These are phyloP conservation scores for Carassius carassius DNA, from an alignment of 2,113 vertebrate genomes.

Conservation along the genomic window DNA sequence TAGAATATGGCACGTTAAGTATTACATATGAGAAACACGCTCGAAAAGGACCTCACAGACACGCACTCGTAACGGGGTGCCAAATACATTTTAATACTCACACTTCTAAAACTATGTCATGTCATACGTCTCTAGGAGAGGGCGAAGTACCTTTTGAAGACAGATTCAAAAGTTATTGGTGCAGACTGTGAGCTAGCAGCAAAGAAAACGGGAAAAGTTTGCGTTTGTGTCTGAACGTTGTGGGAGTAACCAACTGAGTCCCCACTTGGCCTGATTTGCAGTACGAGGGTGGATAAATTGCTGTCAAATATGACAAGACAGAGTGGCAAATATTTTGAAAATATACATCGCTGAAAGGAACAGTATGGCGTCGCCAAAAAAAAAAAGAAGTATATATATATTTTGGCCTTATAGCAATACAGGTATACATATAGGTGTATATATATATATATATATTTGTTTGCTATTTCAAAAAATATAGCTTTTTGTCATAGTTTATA, in stretches of 20 bases:
- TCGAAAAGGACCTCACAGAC: slow-evolving; percentile 52
- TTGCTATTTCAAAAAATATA: slow-evolving; percentile 86
- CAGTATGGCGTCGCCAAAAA: slow-evolving; percentile 45
- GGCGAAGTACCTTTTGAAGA: slow-evolving; percentile 51
- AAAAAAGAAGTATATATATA: slow-evolving; percentile 22
- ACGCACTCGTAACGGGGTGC: slow-evolving; percentile 37
- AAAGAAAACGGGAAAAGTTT: slow-evolving; percentile 53
- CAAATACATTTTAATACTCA: slow-evolving; percentile 42
- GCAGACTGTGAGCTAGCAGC: slow-evolving; percentile 63
- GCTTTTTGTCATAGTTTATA: slow-evolving; percentile 77
- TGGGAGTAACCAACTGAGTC: neutral
- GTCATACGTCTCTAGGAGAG: slow-evolving; percentile 53
- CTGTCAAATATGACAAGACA: slow-evolving; percentile 4
- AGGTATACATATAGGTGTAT: slow-evolving; percentile 74
- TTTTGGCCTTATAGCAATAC: slow-evolving; percentile 81
- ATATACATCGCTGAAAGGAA: slow-evolving; percentile 44
- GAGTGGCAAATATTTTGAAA: slow-evolving; percentile 39
- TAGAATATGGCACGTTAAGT: slow-evolving; percentile 72
- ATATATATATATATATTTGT: slow-evolving; percentile 67
- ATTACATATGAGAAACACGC: slow-evolving; percentile 63
- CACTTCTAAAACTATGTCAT: slow-evolving; percentile 50
- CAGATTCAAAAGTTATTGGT: slow-evolving; percentile 50
- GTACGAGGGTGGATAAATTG: slow-evolving; percentile 13
- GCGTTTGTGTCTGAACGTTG: neutral
- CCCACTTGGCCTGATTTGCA: neutral